Evolutionary conservation across 2,113 vertebrate genomes (phyloP).

Genomic region (Craseonycteris thonglongyai): DNA sequence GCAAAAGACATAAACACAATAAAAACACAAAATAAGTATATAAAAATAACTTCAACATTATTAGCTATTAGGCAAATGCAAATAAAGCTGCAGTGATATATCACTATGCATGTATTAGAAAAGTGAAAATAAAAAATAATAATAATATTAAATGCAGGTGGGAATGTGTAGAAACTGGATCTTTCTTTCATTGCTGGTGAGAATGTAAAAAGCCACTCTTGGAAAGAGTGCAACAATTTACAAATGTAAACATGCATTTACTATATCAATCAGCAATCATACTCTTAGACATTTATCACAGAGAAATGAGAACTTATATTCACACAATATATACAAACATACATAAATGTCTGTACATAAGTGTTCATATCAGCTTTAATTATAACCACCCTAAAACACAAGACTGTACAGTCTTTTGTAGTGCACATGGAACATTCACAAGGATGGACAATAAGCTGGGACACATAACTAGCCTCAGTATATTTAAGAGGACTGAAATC

Average conservation of each 20-base stretch:
- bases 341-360: background rate
- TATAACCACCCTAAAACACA: no score
- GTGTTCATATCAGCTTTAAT: background rate
- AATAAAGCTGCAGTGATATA: background rate
- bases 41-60: background rate
- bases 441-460: no score
- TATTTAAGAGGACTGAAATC: no score
- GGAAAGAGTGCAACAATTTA: background rate
- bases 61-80: background rate
- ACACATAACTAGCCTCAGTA: no score
- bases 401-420: no score
- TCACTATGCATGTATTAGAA: background rate
- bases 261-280: background rate
- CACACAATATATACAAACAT: background rate
- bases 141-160: background rate
- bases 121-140: background rate
- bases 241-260: background rate
- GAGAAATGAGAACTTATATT: background rate
- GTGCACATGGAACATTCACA: no score
- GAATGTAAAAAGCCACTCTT: background rate
- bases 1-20: background rate
- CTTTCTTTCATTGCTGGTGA: background rate
- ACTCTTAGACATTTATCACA: background rate
- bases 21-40: background rate
- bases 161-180: background rate